Evolutionary conservation across 23 tunicate genomes (phyloP).

Genomic region (Oikopleura dioica): DNA sequence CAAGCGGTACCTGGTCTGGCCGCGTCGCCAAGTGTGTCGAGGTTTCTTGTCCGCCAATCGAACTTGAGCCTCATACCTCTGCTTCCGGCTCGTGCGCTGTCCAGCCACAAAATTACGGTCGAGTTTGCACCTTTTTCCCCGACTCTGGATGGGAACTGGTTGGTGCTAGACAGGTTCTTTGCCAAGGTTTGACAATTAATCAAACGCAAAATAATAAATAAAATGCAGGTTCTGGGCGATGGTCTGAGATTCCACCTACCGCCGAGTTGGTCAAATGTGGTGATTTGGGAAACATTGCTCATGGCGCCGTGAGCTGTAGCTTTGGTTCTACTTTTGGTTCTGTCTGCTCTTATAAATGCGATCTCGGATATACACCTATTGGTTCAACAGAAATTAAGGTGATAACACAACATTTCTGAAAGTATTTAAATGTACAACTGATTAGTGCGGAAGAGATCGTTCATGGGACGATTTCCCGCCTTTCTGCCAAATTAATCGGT

Average conservation of each 20-base stretch:
- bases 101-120: slow-evolving; percentile 16
- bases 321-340: not conserved
- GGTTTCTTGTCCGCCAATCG: not conserved
- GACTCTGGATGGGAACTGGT: slow-evolving; percentile 28
- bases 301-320: not conserved
- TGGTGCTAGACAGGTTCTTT: slow-evolving; percentile 16
- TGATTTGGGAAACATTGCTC: not conserved
- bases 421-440: too few species aligned
- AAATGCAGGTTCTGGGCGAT: not conserved
- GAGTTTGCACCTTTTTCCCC: slow-evolving; percentile 42
- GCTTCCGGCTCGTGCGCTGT: not conserved
- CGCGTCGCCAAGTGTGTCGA: not conserved
- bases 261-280: not conserved
- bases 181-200: too few species aligned
- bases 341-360: not conserved
- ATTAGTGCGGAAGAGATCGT: not conserved
- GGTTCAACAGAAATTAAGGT: not conserved
- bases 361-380: not conserved
- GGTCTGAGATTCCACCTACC: not conserved
- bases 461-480: not conserved
- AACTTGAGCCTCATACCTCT: not conserved
- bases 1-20: not conserved
- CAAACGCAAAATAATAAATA: too few species aligned
- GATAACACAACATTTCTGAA: too few species aligned
- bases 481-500: not conserved